Base-by-base conservation (phyloP, 2,888 invertebrate species). In the Ormyrus pomaceus region DNA sequence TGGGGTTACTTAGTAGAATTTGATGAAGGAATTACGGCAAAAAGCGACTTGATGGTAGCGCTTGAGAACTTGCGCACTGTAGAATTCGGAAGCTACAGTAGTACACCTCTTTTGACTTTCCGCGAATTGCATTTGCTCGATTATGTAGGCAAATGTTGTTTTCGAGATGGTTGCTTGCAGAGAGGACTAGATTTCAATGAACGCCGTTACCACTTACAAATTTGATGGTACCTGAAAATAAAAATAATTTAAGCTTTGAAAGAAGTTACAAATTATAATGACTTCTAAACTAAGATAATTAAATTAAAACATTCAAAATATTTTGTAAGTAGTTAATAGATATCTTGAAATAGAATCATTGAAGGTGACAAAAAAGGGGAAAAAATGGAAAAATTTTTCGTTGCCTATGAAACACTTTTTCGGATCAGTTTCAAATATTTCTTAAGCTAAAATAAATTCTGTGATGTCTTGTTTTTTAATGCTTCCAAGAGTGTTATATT, bases 1-100 rank as follows among this genome's bases (percentile, higher is more conserved):
- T 10, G 48, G 53, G 50, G 19, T 34, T 59, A 56, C 58, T 70
- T 56, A 64, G 58, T 53, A 68, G 45, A 53, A 5, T 59, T 73
- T 8, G n/a, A 74, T 62, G 69, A 59, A 79, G 64, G 46, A 74
- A 62, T 58, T 58, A 59, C 79, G 34, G 68, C 61, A 69, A 74
- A 69, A 79, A 74, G 66, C 61, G 19, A 68, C 45, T 72, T 50
- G 72, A 51, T 72, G 65, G 55, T n/a, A 53, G 53, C 10, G 19
- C 13, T 69, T 69, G 10, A 61, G 62, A 72, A 45, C 11, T 71
- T 73, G n/a, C n/a, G 9, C 45, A 71, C 56, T 34, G 13, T 45
- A 64, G 46, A 65, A 19, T 58, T 77, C 6, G 13, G 58, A 58
- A 56, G 46, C 56, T 13, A 62, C 13, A 45, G n/a, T 34, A 62